Percentiles rank a stretch among this genome's conserved stretches.
Conservation (phyloP, 2,113 vertebrate genomes). For the Ascaphus truei region DNA sequence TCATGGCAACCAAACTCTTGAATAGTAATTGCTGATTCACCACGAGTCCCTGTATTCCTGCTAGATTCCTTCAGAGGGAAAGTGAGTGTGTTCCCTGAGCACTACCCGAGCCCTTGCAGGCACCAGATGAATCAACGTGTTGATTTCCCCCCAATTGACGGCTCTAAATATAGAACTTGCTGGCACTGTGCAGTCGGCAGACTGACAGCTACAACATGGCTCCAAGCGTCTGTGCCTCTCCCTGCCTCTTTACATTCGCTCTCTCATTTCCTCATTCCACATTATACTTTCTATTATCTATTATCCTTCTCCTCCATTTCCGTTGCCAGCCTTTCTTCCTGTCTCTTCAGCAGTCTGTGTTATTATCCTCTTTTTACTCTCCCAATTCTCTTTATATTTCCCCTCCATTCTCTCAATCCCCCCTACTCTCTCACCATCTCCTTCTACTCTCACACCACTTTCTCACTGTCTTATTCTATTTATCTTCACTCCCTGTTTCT, state of each 20-base stretch:
- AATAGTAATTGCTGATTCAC: not conserved
- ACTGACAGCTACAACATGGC: not conserved
- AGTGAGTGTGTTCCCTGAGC: not conserved
- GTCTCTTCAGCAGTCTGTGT: no score
- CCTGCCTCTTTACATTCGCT: not conserved
- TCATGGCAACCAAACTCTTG: not conserved
- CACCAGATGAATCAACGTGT: not conserved
- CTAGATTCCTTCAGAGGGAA: not conserved
- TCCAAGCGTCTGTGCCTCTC: not conserved
- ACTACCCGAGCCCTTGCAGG: not conserved
- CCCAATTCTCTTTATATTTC: no score
- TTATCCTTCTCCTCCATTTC: not conserved
- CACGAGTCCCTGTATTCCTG: not conserved
- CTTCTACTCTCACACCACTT: no score
- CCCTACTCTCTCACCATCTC: no score
- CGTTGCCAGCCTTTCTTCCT: no score
- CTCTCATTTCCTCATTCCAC: not conserved
- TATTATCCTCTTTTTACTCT: no score
- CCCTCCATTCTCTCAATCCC: no score
- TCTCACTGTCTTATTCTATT: no score
- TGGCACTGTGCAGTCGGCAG: not conserved
- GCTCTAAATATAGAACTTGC: constrained; percentile 7
- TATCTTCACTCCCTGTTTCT: no score
- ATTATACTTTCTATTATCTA: no score
- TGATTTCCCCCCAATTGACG: not conserved